Evolutionary conservation across 1,140 invertebrate genomes (phyloP).

Genomic region (Drosophila ficusphila): DNA sequence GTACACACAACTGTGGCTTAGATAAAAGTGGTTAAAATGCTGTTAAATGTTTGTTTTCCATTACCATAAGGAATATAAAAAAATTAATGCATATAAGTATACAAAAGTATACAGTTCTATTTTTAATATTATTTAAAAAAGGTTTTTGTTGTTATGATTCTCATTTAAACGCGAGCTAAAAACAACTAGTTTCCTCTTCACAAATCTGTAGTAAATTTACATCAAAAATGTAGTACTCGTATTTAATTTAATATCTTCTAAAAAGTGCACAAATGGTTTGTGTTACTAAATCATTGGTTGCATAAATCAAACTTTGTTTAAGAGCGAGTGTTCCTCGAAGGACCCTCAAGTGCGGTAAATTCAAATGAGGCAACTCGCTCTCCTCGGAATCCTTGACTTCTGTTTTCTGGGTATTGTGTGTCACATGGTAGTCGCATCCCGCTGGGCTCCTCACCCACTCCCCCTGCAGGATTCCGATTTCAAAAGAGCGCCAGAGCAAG

Average conservation of each 20-base stretch:
- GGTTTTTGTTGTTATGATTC: too few species aligned
- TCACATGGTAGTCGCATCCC: constrained; percentile 33
- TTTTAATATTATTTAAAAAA: too few species aligned
- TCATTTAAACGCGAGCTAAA: too few species aligned
- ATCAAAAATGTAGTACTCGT: too few species aligned
- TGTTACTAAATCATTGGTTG: neutral
- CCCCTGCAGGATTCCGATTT: constrained; percentile 47
- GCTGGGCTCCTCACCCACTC: constrained; percentile 29
- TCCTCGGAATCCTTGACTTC: constrained; percentile 8
- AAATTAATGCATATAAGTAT: too few species aligned
- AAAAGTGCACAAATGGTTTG: neutral
- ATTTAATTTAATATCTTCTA: too few species aligned
- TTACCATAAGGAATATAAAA: too few species aligned
- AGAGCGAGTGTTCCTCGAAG: constrained; percentile 13
- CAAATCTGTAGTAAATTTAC: too few species aligned
- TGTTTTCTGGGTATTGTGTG: constrained; percentile 17
- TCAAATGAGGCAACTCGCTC: constrained; percentile 8
- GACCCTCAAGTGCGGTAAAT: constrained; percentile 7
- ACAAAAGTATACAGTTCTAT: too few species aligned
- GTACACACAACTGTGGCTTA: neutral
- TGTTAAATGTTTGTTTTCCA: too few species aligned
- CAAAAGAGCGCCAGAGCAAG: constrained; percentile 63
- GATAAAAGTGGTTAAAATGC: neutral
- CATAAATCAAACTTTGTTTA: constrained; percentile 2
- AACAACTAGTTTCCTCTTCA: too few species aligned